A percentile compares a stretch with the other conserved stretches of the same genome.
Conservation (phyloP, 2,113 vertebrate genomes). For the Gnathonemus longibarbis region DNA sequence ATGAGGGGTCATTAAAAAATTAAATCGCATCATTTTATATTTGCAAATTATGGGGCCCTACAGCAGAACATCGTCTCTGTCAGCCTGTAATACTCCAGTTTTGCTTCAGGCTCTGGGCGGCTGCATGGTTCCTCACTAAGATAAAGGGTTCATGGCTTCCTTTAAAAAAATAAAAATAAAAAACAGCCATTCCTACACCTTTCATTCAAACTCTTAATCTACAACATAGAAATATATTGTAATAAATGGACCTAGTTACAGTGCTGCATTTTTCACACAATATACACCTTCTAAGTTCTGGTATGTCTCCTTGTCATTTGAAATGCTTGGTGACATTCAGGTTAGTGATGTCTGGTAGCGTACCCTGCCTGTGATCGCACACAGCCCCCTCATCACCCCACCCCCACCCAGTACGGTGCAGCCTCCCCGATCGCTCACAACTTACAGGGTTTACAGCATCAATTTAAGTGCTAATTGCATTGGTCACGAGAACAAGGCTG, state of each 20-base stretch:
- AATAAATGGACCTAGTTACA: background rate
- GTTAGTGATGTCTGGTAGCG: background rate
- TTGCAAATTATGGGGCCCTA: background rate
- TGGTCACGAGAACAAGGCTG: constrained; percentile 89
- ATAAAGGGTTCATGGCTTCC: background rate
- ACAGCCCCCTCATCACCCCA: background rate
- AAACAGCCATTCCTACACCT: background rate
- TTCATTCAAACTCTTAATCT: background rate
- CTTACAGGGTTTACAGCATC: constrained; percentile 91
- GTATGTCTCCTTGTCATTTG: background rate
- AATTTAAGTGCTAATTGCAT: constrained; percentile 98
- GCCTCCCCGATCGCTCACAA: constrained; percentile 84
- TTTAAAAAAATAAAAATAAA: background rate
- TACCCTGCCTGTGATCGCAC: background rate
- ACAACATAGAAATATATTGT: background rate
- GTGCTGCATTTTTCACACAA: background rate
- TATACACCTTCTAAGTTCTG: background rate
- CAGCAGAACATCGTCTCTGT: background rate
- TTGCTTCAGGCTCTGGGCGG: background rate
- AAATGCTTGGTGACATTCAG: background rate
- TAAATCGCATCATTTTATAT: background rate
- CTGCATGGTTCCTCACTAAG: background rate
- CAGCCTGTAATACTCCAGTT: background rate
- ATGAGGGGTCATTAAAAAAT: background rate
- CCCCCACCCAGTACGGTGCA: background rate